These are phyloP conservation scores for Balaenoptera acutorostrata DNA, from an alignment of 2,113 vertebrate species.

Conservation along the genomic window DNA sequence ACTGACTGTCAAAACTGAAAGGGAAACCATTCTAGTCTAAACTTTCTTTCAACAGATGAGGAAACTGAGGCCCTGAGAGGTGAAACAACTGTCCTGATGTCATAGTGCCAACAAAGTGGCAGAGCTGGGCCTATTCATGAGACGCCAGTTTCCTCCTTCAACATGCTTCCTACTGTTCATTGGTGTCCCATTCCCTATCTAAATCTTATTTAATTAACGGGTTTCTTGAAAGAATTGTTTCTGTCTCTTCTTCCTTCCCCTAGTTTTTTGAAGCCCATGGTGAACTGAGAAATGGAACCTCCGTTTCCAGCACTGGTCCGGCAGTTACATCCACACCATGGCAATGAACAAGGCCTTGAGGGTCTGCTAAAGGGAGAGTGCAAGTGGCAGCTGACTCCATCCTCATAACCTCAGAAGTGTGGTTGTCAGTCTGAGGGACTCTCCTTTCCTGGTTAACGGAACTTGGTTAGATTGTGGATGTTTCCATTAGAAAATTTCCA, in stretches of 20 bases:
- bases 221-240: not conserved
- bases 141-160: not conserved
- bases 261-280: not conserved
- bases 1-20: not conserved
- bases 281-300: not conserved
- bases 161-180: fast-evolving
- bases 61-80: not conserved
- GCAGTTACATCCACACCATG: not conserved
- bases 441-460: not conserved
- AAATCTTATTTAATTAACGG: not conserved
- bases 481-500: not conserved
- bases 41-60: not conserved
- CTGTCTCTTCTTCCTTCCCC: not conserved
- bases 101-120: no score
- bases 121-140: not conserved
- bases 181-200: not conserved
- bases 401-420: not conserved
- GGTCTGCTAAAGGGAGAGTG: not conserved
- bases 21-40: not conserved
- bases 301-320: not conserved
- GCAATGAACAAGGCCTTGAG: not conserved
- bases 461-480: not conserved
- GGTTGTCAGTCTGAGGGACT: not conserved
- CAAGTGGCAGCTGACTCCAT: not conserved
- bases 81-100: not conserved